Percentiles rank a stretch among this genome's conserved stretches.
Conservation (phyloP, 2,888 invertebrate genomes). For the Nephrocerus scutellatus region DNA sequence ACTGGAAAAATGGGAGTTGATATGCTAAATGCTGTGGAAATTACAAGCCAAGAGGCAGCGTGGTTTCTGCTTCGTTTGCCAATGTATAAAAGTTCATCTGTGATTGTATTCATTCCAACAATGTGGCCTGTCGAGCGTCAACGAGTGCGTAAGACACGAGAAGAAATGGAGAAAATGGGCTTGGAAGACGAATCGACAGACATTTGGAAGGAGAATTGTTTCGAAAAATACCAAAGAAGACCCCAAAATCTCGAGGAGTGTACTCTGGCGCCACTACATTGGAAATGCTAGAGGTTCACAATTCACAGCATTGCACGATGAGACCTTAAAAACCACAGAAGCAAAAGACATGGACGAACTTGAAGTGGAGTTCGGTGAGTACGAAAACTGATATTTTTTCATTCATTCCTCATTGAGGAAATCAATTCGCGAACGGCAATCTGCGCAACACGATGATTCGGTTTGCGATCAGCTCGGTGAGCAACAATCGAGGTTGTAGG, state of each 20-base stretch:
- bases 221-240: constrained; percentile 2
- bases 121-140: constrained; percentile 1
- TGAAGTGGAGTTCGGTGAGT: too few species aligned
- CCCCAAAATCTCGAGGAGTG: neutral
- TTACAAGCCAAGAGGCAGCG: constrained; percentile 3
- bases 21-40: neutral
- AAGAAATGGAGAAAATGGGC: neutral
- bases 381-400: too few species aligned
- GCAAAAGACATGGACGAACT: too few species aligned
- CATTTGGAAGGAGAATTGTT: constrained; percentile 2
- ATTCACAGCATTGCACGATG: too few species aligned
- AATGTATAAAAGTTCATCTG: neutral
- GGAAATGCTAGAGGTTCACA: too few species aligned
- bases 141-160: neutral
- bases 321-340: too few species aligned
- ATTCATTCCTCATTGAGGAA: too few species aligned
- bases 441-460: too few species aligned
- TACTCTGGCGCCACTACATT: neutral
- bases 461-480: too few species aligned
- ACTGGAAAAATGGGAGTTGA: neutral
- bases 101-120: neutral
- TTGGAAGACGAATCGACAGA: neutral
- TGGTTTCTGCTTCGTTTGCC: constrained; percentile 6
- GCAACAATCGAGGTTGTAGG: too few species aligned
- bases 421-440: too few species aligned